phyloP scores from a whole-genome alignment of 1,140 invertebrate genomes.

The Cepaea nemoralis region DNA sequence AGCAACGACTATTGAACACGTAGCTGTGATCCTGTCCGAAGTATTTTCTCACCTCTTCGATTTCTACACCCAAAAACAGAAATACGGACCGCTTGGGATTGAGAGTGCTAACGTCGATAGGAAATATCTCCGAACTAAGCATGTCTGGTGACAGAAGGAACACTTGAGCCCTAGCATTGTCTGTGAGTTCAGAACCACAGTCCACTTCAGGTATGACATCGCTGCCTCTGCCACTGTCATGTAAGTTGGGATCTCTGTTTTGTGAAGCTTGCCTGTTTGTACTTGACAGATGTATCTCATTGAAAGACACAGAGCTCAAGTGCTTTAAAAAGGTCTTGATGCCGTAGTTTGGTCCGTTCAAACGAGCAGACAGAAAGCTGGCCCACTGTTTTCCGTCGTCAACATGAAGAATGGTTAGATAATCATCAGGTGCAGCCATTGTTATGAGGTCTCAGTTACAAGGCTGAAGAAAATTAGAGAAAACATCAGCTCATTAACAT shows the following conservation, averaged over 20 bases:
- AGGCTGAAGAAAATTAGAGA: not conserved
- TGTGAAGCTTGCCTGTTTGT: not conserved
- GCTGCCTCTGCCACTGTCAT: not conserved
- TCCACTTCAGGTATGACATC: not conserved
- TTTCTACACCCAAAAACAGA: conserved; percentile 19
- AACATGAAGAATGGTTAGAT: conserved; percentile 12
- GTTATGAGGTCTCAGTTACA: not conserved
- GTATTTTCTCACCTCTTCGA: not conserved
- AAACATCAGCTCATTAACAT: too few relatives aligned
- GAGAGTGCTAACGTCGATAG: not conserved
- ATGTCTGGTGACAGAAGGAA: conserved; percentile 16
- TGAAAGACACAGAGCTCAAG: not conserved
- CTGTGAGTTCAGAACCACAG: not conserved
- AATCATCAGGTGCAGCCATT: not conserved
- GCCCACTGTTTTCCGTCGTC: conserved; percentile 14
- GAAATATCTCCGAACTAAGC: not conserved
- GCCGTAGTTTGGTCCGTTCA: not conserved
- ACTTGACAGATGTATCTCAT: not conserved
- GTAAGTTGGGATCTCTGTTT: not conserved
- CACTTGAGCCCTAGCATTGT: not conserved
- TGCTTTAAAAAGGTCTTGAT: conserved; percentile 9
- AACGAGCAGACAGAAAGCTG: not conserved
- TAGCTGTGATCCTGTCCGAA: not conserved
- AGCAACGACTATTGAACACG: conserved; percentile 5
- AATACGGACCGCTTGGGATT: conserved; percentile 3